Percentiles rank a stretch among this genome's conserved stretches.
These are phyloP conservation scores for Drosophila niveifrons DNA, from an alignment of 2,888 invertebrate genomes.

Conservation along the genomic window DNA sequence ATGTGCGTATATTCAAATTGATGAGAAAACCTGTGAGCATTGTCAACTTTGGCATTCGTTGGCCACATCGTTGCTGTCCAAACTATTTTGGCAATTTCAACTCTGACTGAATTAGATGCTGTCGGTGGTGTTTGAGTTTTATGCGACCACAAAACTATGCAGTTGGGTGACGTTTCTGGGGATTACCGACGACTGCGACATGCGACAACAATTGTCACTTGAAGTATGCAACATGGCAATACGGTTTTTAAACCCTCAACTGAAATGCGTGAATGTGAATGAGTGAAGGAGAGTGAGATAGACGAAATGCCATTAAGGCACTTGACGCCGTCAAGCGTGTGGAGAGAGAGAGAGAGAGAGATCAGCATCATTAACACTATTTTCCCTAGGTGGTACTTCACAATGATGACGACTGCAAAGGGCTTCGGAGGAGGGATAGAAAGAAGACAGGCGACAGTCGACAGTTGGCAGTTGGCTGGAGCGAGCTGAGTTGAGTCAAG, in stretches of 20 bases:
- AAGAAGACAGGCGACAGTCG: conserved; percentile 17
- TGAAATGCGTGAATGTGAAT: not conserved
- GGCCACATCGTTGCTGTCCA: not conserved
- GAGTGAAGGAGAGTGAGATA: conserved; percentile 2
- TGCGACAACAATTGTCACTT: conserved; percentile 60
- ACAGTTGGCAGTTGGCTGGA: conserved; percentile 2
- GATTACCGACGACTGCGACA: conserved; percentile 7
- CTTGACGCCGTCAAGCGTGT: conserved; percentile 64
- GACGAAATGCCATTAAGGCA: conserved; percentile 62
- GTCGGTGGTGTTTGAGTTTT: conserved; percentile 26
- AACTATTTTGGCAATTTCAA: conserved; percentile 1
- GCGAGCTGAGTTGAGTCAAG: conserved; percentile 25
- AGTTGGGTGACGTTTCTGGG: conserved; percentile 11
- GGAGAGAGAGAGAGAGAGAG: conserved; percentile 64
- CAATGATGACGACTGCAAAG: conserved; percentile 46
- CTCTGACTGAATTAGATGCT: not conserved
- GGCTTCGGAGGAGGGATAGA: not conserved
- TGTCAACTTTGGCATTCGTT: conserved; percentile 15
- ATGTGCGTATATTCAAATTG: not conserved
- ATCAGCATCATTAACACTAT: conserved; percentile 81
- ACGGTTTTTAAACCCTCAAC: conserved; percentile 56
- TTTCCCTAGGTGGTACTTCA: conserved; percentile 77
- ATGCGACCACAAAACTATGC: conserved; percentile 51
- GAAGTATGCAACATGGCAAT: conserved; percentile 59
- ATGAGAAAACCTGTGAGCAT: not conserved